Conservation (phyloP, 2,888 invertebrate species). For the Oxytorus armatus region DNA sequence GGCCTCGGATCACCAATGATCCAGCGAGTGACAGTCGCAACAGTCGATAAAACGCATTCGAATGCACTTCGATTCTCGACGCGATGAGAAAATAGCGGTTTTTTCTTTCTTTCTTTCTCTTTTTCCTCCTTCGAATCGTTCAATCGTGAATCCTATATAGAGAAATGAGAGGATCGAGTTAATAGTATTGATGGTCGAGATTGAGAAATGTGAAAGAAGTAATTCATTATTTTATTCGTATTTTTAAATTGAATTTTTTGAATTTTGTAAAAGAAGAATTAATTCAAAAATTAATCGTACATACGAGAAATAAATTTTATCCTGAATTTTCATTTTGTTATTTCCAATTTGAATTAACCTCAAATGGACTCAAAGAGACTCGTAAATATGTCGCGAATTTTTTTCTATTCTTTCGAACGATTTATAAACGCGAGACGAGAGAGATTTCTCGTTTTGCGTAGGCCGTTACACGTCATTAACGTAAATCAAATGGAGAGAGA, state of each 20-base stretch:
- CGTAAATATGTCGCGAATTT: background rate
- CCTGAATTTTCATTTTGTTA: too few species aligned
- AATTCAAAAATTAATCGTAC: too few species aligned
- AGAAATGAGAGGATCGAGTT: background rate
- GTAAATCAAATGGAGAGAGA: slow-evolving; percentile 39
- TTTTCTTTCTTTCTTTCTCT: background rate
- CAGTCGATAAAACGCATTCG: background rate
- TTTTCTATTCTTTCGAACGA: background rate
- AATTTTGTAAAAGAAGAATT: too few species aligned
- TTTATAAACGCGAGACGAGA: slow-evolving; percentile 1
- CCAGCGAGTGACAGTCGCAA: slow-evolving; percentile 25
- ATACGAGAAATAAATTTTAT: too few species aligned
- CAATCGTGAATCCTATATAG: background rate
- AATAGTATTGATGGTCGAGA: background rate
- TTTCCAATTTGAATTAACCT: too few species aligned
- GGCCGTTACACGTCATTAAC: slow-evolving; percentile 30
- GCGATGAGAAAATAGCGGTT: too few species aligned
- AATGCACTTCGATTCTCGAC: slow-evolving; percentile 1
- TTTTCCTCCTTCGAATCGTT: background rate
- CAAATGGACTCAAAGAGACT: too few species aligned
- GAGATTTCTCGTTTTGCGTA: background rate
- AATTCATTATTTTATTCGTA: too few species aligned
- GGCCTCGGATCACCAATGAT: slow-evolving; percentile 29
- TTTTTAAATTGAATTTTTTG: too few species aligned
- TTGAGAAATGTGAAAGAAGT: background rate